Evolutionary conservation across 2,888 invertebrate genomes (phyloP).

Genomic region (Camponotus fellah): DNA sequence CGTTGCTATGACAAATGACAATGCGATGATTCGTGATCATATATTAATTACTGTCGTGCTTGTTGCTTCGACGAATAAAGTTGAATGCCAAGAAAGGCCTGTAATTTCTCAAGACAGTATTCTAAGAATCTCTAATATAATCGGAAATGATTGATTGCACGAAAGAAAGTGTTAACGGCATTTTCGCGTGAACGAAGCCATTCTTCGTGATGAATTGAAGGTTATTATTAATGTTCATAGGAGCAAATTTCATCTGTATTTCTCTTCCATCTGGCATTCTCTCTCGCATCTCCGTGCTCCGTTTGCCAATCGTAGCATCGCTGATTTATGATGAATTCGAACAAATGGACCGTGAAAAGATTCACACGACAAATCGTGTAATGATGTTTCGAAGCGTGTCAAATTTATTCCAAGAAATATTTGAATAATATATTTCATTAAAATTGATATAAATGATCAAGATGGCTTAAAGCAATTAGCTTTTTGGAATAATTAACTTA

Average conservation of each 20-base stretch:
- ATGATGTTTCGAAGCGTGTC: not conserved
- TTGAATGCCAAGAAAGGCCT: slow-evolving; percentile 8
- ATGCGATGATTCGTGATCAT: slow-evolving; percentile 25
- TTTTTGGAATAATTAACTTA: not conserved
- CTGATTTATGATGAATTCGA: not conserved
- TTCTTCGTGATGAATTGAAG: slow-evolving; percentile 23
- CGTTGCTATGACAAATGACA: slow-evolving; percentile 47
- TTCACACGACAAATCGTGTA: not conserved
- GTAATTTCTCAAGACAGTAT: slow-evolving; percentile 43
- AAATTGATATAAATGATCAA: slow-evolving; percentile 6
- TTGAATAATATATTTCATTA: not conserved
- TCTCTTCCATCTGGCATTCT: not conserved
- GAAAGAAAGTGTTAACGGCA: slow-evolving; percentile 34
- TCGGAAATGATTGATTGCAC: slow-evolving; percentile 40
- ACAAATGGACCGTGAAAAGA: not conserved
- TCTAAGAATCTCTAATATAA: slow-evolving; percentile 46
- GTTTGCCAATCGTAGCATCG: slow-evolving; percentile 12
- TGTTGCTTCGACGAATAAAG: slow-evolving; percentile 35
- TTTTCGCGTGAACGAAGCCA: slow-evolving; percentile 45
- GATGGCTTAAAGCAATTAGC: not conserved
- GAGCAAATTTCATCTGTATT: slow-evolving; percentile 55
- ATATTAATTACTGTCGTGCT: slow-evolving; percentile 30
- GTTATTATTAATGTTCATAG: slow-evolving; percentile 48
- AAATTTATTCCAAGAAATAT: not conserved
- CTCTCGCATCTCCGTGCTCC: not conserved